These are phyloP conservation scores for Heterocephalus glaber DNA, from an alignment of 2,113 vertebrate species.

Conservation along the genomic window DNA sequence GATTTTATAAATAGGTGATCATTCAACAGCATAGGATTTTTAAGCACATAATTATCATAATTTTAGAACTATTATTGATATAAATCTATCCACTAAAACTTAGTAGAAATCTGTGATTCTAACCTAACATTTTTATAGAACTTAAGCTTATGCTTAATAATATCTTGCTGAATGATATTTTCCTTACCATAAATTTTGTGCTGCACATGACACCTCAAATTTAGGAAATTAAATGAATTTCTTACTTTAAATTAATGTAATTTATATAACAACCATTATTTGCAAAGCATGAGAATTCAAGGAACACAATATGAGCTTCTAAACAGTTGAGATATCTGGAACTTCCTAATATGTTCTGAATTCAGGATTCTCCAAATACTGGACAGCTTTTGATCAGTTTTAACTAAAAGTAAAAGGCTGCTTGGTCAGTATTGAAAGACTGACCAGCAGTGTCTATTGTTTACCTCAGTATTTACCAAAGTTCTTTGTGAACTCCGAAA, in stretches of 20 bases:
- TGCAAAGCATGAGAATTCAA: not conserved
- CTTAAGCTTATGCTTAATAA: not conserved
- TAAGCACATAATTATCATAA: not conserved
- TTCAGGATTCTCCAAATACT: not conserved
- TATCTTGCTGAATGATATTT: not conserved
- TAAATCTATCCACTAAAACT: not conserved
- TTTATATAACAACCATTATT: not conserved
- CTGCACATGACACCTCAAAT: not conserved
- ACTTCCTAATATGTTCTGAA: not conserved
- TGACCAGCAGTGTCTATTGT: not conserved
- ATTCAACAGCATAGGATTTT: not conserved
- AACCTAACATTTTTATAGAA: not conserved
- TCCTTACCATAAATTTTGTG: not conserved
- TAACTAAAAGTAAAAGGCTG: not conserved
- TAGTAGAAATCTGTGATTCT: not conserved
- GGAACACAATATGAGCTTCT: not conserved
- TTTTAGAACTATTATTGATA: not conserved
- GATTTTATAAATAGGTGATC: not conserved
- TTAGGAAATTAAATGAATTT: not conserved
- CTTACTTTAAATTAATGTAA: not conserved
- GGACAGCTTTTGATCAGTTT: fast-evolving
- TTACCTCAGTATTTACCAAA: not conserved
- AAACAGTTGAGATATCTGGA: not conserved
- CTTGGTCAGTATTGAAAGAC: not conserved
- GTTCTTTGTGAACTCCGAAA: not conserved